Evolutionary conservation across 2,797 vertebrate species (phyloP), one percentile per base, ranked within the genome.

Genomic region (Periparus ater): DNA sequence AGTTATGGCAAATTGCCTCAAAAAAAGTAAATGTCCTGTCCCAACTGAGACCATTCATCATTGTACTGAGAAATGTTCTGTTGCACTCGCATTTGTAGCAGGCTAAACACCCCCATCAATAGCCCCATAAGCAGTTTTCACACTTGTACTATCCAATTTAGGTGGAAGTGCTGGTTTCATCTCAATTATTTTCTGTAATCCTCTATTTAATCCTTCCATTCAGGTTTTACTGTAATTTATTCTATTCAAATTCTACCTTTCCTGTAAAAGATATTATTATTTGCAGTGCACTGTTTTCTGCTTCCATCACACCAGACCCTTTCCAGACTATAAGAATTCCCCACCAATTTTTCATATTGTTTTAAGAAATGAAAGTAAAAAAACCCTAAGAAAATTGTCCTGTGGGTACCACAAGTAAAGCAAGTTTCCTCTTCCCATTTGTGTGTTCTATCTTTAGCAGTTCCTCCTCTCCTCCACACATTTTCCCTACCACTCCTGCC

Each of bases 131-230:
- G 91, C 54, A 96, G 79, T 94, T 96, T 96, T 96, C 95, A 96
- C 88, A 95, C 88, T 96, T 97, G 87, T 89, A 94, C 87, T 78
- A 87, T 87, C 90, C 92, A 92, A 76, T 97, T 96, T 96, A 96
- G 65, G 61, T 80, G 57, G 58, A 47, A 94, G 89, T 25, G 66
- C 40, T 95, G 76, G 84, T 94, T 93, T 93, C 84, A 91, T 95
- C 96, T 96, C 93, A 96, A 94, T 96, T 97, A 97, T 91, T 78
- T 89, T 89, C 74, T 73, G 61, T 96, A 96, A 94, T 96, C 95
- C 94, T 93, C 73, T 70, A 73, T 80, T 95, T 96, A 96, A 96
- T 96, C 91, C 91, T 50, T 75, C 53, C 32, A 93, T 97, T 94
- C 77, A 94, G 62, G 34, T 93, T 94, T 95, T 91, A 83, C 88